Conservation (phyloP, 2,113 vertebrate species). For the Camelus dromedarius region DNA sequence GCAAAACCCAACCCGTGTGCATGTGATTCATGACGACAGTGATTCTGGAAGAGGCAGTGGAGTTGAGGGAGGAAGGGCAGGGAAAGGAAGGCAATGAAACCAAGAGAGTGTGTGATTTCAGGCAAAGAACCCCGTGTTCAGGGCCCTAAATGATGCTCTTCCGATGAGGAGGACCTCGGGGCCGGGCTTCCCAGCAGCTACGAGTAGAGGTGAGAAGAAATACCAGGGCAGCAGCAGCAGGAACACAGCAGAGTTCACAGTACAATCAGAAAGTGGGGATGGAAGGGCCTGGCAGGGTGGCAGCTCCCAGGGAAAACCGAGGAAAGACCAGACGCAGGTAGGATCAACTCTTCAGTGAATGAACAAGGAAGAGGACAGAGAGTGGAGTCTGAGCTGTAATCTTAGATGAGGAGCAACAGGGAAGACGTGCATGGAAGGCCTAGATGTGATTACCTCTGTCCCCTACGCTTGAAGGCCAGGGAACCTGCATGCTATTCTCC, state of each 20-base stretch:
- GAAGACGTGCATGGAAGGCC: neutral
- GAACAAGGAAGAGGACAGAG: neutral
- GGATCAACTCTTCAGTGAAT: neutral
- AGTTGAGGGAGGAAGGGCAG: too few species aligned
- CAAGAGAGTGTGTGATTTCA: neutral
- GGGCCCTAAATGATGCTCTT: neutral
- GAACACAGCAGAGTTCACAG: neutral
- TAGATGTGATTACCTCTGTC: conserved; percentile 67
- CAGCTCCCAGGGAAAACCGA: neutral
- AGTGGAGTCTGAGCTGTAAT: fast-evolving
- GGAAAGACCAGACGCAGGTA: neutral
- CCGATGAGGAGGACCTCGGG: fast-evolving
- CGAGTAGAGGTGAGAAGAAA: neutral
- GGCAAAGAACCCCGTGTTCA: fast-evolving
- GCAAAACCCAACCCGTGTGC: neutral
- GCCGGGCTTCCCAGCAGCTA: neutral
- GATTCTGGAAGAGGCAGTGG: neutral
- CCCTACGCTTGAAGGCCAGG: conserved; percentile 64
- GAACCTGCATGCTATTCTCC: conserved; percentile 67
- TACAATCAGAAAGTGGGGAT: too few species aligned
- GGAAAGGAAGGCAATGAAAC: neutral
- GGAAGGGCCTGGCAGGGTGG: neutral
- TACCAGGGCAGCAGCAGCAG: fast-evolving
- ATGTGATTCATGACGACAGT: neutral
- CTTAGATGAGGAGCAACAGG: neutral